These are phyloP conservation scores for Seladonia tumulorum DNA, from an alignment of 2,888 invertebrate species.

Conservation along the genomic window DNA sequence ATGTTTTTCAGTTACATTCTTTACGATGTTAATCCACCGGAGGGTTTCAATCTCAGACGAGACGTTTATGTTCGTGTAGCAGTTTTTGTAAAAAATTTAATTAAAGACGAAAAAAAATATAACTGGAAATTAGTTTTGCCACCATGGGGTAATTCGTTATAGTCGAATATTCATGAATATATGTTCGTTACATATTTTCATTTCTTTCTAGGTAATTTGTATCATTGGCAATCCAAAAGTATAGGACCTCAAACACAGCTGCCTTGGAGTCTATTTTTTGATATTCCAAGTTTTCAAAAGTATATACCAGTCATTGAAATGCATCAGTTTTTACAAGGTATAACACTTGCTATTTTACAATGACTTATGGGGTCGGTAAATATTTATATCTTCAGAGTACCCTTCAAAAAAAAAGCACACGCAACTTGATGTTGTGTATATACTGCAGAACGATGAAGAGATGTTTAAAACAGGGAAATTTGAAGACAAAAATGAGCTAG, in stretches of 20 bases:
- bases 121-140: slow-evolving; percentile 92
- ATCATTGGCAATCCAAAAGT: slow-evolving; percentile 92
- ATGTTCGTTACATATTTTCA: slow-evolving; percentile 12
- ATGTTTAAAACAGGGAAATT: slow-evolving; percentile 93
- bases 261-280: slow-evolving; percentile 95
- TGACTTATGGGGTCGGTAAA: neutral
- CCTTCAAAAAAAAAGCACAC: slow-evolving; percentile 82
- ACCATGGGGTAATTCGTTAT: slow-evolving; percentile 91
- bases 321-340: slow-evolving; percentile 90
- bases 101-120: slow-evolving; percentile 83
- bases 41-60: slow-evolving; percentile 98
- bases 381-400: slow-evolving; percentile 82
- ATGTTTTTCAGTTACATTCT: slow-evolving; percentile 89
- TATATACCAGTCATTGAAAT: slow-evolving; percentile 96
- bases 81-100: slow-evolving; percentile 90
- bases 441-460: slow-evolving; percentile 93
- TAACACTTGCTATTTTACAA: slow-evolving; percentile 36
- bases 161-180: slow-evolving; percentile 2
- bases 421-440: slow-evolving; percentile 90
- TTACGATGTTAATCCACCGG: slow-evolving; percentile 97
- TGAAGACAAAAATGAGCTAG: slow-evolving; percentile 91
- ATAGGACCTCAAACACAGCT: slow-evolving; percentile 86
- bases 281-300: slow-evolving; percentile 90
- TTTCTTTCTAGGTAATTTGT: slow-evolving; percentile 85
- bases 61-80: slow-evolving; percentile 98